phyloP scores from a whole-genome alignment of 2,113 vertebrate species.

The Syngnathus typhle region DNA sequence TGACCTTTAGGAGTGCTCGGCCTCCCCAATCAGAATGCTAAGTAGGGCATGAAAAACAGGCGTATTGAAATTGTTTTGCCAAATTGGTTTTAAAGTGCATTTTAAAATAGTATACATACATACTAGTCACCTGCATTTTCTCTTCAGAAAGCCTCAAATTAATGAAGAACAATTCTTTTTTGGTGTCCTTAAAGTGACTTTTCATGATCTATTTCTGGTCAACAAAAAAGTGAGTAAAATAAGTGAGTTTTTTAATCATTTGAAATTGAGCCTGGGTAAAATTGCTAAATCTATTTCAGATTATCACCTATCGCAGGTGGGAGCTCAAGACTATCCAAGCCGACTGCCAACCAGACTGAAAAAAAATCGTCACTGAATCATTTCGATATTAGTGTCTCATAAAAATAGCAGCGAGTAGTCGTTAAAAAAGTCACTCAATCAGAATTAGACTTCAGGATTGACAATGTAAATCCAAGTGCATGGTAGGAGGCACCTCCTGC shows the following conservation, averaged over 20 bases:
- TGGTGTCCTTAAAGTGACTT: not conserved
- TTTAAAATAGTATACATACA: not conserved
- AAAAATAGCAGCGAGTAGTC: no score
- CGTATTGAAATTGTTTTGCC: not conserved
- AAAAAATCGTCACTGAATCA: no score
- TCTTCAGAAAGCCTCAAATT: not conserved
- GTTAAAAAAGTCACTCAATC: not conserved
- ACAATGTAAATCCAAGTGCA: constrained; percentile 11
- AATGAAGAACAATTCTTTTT: not conserved
- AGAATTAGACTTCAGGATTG: not conserved
- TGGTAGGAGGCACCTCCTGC: constrained; percentile 35
- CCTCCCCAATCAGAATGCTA: not conserved
- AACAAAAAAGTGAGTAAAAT: not conserved
- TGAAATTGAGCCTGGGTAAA: no score
- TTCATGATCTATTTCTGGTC: not conserved
- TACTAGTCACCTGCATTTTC: not conserved
- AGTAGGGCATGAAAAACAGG: not conserved
- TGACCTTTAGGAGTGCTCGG: not conserved
- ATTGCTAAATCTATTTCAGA: no score
- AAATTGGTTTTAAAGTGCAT: not conserved
- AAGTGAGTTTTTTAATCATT: no score
- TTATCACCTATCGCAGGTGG: no score
- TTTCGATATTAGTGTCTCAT: no score
- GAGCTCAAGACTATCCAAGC: no score
- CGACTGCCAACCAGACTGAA: no score